Base-by-base conservation (phyloP, 2,888 invertebrate species). In the Eupithecia inturbata region DNA sequence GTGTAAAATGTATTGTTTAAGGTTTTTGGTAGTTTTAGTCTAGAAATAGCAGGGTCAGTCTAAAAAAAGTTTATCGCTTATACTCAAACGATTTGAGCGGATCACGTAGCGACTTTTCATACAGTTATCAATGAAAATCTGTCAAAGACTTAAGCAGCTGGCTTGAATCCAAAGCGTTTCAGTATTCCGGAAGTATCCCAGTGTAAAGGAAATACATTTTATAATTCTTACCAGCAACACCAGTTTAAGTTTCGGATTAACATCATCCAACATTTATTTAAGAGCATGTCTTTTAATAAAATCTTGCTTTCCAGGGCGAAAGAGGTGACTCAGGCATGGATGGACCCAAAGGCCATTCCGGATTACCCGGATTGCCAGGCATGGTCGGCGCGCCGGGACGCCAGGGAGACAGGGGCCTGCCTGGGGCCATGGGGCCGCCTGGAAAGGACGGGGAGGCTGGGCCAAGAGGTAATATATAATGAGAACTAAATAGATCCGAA, bases 341-440 rank as follows among this genome's bases (percentile, higher is more conserved):
- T 84, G 98, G 98, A 31, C 91, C 95, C 3, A 98, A 97, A 87
- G 98, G 98, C 10, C 98, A 98, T 85, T 95, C 97, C 60, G 98
- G 98, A n/a, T 91, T 98, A 60, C 96, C 96, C 78, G 98, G 98
- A 9, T 88, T 98, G 49, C 97, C 97, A 83, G 98, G 98, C 28
- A 91, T 97, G 82, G 95, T 96, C 0, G 98, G 98, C 14, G 88
- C 95, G 0, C 95, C 95, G 9, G 97, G 97, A 12, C 85, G 95
- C 10, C 87, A 92, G 70, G 97, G 97, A 26, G 97, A 98, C 72
- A 96, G 96, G 82, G 97, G 97, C 4, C 90, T 92, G 60, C 94
- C 95, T 14, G 96, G 96, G 41, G 82, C 90, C 0, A 93, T 95
- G 82, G 98, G 98, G 39, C 90, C 95, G 1, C 96, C 97, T 28